Conservation (phyloP, 1,140 invertebrate genomes). For the Samia ricini region DNA sequence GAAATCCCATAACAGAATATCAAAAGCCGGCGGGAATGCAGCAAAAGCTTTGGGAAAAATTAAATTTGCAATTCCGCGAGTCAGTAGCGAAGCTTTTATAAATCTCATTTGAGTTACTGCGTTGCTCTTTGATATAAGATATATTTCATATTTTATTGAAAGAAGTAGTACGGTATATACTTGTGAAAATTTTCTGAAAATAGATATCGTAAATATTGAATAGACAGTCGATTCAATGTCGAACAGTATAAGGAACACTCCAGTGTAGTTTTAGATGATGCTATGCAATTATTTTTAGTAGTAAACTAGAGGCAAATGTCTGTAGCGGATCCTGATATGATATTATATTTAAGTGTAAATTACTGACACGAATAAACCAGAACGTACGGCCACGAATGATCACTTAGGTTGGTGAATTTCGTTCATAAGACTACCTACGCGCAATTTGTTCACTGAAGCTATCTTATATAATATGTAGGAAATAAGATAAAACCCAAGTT, state of each 20-base stretch:
- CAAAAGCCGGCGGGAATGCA: slow-evolving; percentile 21
- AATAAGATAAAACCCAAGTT: slow-evolving; percentile 48
- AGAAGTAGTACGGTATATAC: neutral
- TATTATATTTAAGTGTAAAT: slow-evolving; percentile 5
- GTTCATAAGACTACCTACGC: slow-evolving; percentile 63
- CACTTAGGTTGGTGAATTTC: slow-evolving; percentile 47
- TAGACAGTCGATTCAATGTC: neutral
- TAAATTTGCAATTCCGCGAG: slow-evolving; percentile 34
- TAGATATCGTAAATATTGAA: slow-evolving; percentile 3
- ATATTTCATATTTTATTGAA: slow-evolving; percentile 12
- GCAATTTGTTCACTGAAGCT: slow-evolving; percentile 51
- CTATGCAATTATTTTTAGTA: neutral
- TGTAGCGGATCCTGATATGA: neutral
- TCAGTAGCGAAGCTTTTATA: slow-evolving; percentile 21
- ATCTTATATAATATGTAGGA: slow-evolving; percentile 56
- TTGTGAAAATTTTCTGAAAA: slow-evolving; percentile 4
- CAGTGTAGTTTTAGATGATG: neutral
- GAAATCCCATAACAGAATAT: neutral
- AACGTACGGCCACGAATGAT: slow-evolving; percentile 30
- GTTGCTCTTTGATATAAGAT: slow-evolving; percentile 23
- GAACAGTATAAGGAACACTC: neutral
- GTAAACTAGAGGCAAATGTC: neutral
- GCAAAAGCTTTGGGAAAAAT: slow-evolving; percentile 33
- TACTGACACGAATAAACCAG: slow-evolving; percentile 31
- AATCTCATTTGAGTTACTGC: slow-evolving; percentile 38